Percentiles rank a stretch among this genome's conserved stretches.
These are phyloP conservation scores for Notospermus geniculatus DNA, from an alignment of 1,140 invertebrate genomes.

Conservation along the genomic window DNA sequence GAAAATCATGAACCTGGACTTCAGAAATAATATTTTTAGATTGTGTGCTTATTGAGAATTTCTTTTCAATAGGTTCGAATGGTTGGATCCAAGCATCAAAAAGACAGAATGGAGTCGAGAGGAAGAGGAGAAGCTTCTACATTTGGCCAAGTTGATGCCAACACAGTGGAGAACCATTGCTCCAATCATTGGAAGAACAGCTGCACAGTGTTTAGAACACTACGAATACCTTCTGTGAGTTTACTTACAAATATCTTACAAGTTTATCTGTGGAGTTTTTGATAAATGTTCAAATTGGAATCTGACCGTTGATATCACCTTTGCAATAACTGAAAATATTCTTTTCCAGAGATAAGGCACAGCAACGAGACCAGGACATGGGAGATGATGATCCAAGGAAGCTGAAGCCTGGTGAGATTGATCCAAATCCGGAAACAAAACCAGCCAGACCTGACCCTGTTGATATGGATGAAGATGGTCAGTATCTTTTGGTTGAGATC, in stretches of 20 bases:
- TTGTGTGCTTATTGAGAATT: background rate
- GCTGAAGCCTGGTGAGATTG: slow-evolving; percentile 97
- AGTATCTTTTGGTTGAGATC: slow-evolving; percentile 10
- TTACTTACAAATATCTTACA: too few species aligned
- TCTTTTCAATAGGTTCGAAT: slow-evolving; percentile 72
- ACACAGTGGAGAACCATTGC: slow-evolving; percentile 99
- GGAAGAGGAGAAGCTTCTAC: slow-evolving; percentile 97
- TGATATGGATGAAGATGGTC: slow-evolving; percentile 99
- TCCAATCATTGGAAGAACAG: slow-evolving; percentile 96
- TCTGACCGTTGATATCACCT: too few species aligned
- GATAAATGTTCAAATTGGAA: too few species aligned
- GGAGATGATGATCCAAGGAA: slow-evolving; percentile 90
- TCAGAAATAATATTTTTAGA: background rate
- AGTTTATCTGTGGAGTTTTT: too few species aligned
- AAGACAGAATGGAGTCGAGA: slow-evolving; percentile 99
- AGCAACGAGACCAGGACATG: slow-evolving; percentile 77
- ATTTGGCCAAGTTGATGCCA: slow-evolving; percentile 98
- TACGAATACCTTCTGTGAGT: slow-evolving; percentile 94
- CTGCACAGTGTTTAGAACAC: slow-evolving; percentile 96
- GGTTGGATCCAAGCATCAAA: slow-evolving; percentile 99
- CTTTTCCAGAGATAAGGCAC: slow-evolving; percentile 86
- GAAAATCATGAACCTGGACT: background rate
- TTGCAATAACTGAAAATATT: too few species aligned
- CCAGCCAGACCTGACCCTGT: slow-evolving; percentile 99
- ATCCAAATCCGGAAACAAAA: slow-evolving; percentile 99